phyloP scores from a whole-genome alignment of 2,113 vertebrate species.

The Colaptes auratus region DNA sequence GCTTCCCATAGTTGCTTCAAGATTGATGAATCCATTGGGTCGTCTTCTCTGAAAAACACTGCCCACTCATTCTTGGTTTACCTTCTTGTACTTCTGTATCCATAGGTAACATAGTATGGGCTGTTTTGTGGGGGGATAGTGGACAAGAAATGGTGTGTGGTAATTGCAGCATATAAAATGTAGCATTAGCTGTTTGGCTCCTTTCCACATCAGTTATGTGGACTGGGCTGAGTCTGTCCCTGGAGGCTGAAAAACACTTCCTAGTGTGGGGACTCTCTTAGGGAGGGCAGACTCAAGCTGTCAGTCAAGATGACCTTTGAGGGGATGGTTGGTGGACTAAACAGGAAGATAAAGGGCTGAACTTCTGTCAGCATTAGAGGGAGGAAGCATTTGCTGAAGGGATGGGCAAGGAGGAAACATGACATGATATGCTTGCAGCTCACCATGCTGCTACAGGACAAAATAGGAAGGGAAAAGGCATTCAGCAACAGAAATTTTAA shows the following conservation, averaged over 20 bases:
- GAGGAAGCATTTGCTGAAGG: not conserved
- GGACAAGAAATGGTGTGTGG: not conserved
- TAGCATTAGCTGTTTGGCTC: not conserved
- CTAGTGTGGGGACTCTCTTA: not conserved
- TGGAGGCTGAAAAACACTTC: not conserved
- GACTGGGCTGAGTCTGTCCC: not conserved
- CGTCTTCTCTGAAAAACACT: not conserved
- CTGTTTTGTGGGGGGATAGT: not conserved
- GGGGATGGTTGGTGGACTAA: not conserved
- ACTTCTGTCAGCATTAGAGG: not conserved
- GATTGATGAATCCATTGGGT: not conserved
- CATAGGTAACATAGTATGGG: not conserved
- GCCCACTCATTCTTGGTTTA: not conserved
- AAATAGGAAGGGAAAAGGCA: not conserved
- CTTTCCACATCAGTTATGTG: not conserved
- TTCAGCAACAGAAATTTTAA: not conserved
- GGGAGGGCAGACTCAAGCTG: not conserved
- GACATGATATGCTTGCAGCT: not conserved
- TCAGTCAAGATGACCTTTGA: not conserved
- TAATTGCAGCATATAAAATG: not conserved
- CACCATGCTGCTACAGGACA: not conserved
- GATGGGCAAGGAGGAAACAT: not conserved
- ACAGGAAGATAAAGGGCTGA: not conserved
- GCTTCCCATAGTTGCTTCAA: not conserved
- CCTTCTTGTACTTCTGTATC: not conserved